Evolutionary conservation across 2,888 invertebrate genomes (phyloP), one percentile per base, ranked within the genome.

Genomic region (Pyrocoelia pectoralis): DNA sequence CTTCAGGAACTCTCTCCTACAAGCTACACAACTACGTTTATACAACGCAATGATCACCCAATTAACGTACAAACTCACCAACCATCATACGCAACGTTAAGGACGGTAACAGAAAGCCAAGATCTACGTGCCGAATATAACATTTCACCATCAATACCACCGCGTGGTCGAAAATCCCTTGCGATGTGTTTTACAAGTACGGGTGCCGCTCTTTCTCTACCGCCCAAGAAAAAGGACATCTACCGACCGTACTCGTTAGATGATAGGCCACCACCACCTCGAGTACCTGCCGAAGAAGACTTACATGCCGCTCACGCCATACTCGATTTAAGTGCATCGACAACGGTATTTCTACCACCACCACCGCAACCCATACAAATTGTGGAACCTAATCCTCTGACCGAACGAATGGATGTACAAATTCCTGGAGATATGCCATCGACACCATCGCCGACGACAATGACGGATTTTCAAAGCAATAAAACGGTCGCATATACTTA

Each of bases 141-240:
- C 60, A 60, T 60, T 19, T 57, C 65, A 17, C 65, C 65, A 19
- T 61, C 65, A n/a, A 55, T 56, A 54, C 72, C 68, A 18, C 70
- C 74, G 18, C 70, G 77, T 77, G 84, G 85, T 79, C 84, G 88
- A 79, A 92, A 92, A 81, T 91, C 92, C 65, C 84, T 90, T 70
- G 86, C 93, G 41, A 92, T 93, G 89, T 93, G 92, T 77, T 93
- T 91, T 80, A 93, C 93, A 54, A 93, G 93, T 81, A 93, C 93
- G 12, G 93, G 92, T 48, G 89, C 91, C n/a, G 87, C 92, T 38
- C 83, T 93, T 18, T 92, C 93, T 61, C 82, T 94, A 75, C 94
- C 95, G 68, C 94, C 94, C 1, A 94, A 94, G 81, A 94, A 94
- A 81, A 94, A 94, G 81, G 94, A 95, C 81, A 93, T 95, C 74